Evolutionary conservation across 2,113 vertebrate species (phyloP), one percentile per base, ranked within the genome.

Genomic region (Saccopteryx leptura): DNA sequence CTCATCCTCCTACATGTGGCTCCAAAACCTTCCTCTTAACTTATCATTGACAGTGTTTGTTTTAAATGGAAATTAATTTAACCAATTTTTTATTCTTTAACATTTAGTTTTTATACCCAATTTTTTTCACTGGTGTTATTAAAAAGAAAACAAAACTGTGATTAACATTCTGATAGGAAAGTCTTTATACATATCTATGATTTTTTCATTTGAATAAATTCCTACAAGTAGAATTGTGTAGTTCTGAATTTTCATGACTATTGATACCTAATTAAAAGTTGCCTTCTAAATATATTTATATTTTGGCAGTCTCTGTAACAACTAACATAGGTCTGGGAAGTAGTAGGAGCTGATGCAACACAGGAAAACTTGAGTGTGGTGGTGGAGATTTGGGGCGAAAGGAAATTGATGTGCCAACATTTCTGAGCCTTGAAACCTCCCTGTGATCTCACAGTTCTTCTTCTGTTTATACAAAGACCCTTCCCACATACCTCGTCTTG

Each of bases 131-230:
- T 61, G 9, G 48, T 86, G 2, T 39, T 82, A 68, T 90, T 92
- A 83, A n/a, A 93, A 93, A 79, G 52, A 54, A 90, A 94, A 79
- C 54, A 76, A 93, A 71, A 24, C 23, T 54, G 24, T 80, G 78
- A 96, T 81, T 89, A 89, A 89, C 10, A 72, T 90, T 93, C 39
- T 93, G 33, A 82, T 89, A 95, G 39, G 76, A 86, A 93, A 72
- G 39, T 24, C 9, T 66, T 63, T 89, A 82, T 65, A 17, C 17
- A 15, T 17, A 82, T 72, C 21, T 82, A 39, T 66, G 52, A 75
- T 92, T 88, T 78, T 96, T 95, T 97, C 54, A 92, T 90, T 87
- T 86, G 60, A 90, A 83, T 91, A 89, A 78, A 69, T 93, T 93
- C 18, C 50, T 76, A 76, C 54, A 66, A 33, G 39, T 85, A 7